phyloP scores from a whole-genome alignment of 2,888 invertebrate genomes.

The Zeuzera pyrina region DNA sequence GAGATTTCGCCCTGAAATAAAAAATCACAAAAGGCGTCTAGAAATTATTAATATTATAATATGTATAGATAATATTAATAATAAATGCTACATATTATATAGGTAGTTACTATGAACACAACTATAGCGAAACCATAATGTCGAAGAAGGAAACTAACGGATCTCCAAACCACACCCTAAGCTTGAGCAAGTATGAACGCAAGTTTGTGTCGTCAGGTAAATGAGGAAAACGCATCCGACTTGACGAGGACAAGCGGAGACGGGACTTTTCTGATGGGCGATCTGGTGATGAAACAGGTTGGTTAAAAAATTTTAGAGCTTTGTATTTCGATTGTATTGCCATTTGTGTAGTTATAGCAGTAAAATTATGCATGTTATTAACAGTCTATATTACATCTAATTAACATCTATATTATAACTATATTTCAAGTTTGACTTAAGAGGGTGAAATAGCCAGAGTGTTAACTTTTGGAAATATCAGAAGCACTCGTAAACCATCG shows the following conservation, averaged over 20 bases:
- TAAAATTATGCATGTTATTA: too few species aligned
- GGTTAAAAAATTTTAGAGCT: too few species aligned
- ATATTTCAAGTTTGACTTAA: too few species aligned
- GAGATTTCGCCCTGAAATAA: constrained; percentile 42
- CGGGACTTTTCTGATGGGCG: constrained; percentile 16
- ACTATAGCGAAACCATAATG: neutral
- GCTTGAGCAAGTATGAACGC: constrained; percentile 36
- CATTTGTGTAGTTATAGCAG: too few species aligned
- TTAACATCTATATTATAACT: too few species aligned
- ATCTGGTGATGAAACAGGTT: too few species aligned
- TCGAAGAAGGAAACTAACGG: constrained; percentile 36
- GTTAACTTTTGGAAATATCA: too few species aligned
- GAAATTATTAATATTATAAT: neutral
- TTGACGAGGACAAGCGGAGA: constrained; percentile 13
- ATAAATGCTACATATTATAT: neutral
- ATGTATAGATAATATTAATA: neutral
- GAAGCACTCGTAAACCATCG: too few species aligned
- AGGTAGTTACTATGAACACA: neutral
- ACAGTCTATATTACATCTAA: too few species aligned
- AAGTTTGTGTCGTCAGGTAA: constrained; percentile 42
- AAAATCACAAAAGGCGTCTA: too few species aligned
- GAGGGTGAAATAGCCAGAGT: too few species aligned
- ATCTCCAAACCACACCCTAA: constrained; percentile 54
- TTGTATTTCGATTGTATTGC: too few species aligned
- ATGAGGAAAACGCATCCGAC: constrained; percentile 20